Evolutionary conservation across 2,888 invertebrate genomes (phyloP).

Genomic region (Nephrocerus scutellatus): DNA sequence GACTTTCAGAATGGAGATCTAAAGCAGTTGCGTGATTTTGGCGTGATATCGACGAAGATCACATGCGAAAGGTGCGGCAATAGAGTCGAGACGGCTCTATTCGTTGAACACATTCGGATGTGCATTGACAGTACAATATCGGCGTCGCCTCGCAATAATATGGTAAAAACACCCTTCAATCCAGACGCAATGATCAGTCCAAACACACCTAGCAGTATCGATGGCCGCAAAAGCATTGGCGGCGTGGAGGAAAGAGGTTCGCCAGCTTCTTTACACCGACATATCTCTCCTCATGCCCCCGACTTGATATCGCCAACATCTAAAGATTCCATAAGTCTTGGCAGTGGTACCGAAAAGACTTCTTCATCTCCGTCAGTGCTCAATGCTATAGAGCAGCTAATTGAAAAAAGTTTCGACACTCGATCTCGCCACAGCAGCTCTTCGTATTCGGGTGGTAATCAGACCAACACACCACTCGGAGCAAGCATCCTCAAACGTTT

Average conservation of each 20-base stretch:
- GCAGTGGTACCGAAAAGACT: constrained; percentile 54
- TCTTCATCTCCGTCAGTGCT: constrained; percentile 83
- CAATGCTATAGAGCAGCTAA: constrained; percentile 92
- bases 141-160: constrained; percentile 27
- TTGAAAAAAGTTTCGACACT: constrained; percentile 94
- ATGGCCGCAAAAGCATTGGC: constrained; percentile 57
- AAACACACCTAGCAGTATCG: constrained; percentile 52
- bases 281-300: constrained; percentile 62
- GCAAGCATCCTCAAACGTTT: constrained; percentile 85
- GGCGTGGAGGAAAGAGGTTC: too few relatives aligned
- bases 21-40: constrained; percentile 50
- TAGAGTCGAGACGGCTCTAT: constrained; percentile 85
- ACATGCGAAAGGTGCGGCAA: constrained; percentile 94
- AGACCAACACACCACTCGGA: constrained; percentile 67
- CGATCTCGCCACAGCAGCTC: constrained; percentile 58
- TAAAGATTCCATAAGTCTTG: constrained; percentile 49
- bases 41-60: constrained; percentile 63
- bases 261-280: constrained; percentile 60
- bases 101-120: constrained; percentile 88
- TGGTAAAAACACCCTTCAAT: too few relatives aligned
- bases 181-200: constrained; percentile 52
- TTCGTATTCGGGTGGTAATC: constrained; percentile 42
- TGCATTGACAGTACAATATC: constrained; percentile 64
- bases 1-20: constrained; percentile 72
- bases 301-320: constrained; percentile 51